Evolutionary conservation across 2,888 invertebrate species (phyloP).

Genomic region (Hofmannophila pseudospretella): DNA sequence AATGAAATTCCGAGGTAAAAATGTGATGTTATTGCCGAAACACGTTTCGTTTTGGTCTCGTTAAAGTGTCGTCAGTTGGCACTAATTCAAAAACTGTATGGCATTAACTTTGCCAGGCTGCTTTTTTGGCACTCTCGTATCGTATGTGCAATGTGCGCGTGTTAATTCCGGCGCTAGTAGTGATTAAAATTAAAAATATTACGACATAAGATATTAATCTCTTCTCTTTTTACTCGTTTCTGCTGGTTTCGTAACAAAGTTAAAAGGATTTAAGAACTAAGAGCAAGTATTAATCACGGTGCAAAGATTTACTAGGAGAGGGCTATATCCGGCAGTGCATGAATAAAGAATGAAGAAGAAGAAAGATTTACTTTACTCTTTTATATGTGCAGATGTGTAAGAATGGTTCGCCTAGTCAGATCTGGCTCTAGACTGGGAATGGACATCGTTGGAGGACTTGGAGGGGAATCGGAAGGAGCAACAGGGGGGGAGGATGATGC

Average conservation of each 20-base stretch:
- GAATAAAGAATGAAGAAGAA: no score
- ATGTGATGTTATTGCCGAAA: slow-evolving; percentile 3
- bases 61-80: slow-evolving; percentile 30
- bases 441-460: slow-evolving; percentile 72
- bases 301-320: no score
- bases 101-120: slow-evolving; percentile 18
- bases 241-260: slow-evolving; percentile 2
- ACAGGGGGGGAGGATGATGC: slow-evolving; percentile 52
- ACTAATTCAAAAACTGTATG: slow-evolving; percentile 32
- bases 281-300: neutral
- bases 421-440: slow-evolving; percentile 71
- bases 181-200: slow-evolving; percentile 10
- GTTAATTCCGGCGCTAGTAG: slow-evolving; percentile 1
- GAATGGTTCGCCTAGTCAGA: slow-evolving; percentile 68
- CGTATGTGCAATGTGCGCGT: slow-evolving; percentile 6
- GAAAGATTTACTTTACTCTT: no score
- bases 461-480: slow-evolving; percentile 52
- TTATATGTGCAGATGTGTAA: slow-evolving; percentile 53
- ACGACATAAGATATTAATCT: slow-evolving; percentile 8
- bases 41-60: slow-evolving; percentile 7
- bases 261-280: slow-evolving; percentile 2
- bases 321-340: no score
- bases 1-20: slow-evolving; percentile 69
- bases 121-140: slow-evolving; percentile 23
- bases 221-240: slow-evolving; percentile 5